Conservation (phyloP, 2,888 invertebrate species). For the Xylocampa areola region DNA sequence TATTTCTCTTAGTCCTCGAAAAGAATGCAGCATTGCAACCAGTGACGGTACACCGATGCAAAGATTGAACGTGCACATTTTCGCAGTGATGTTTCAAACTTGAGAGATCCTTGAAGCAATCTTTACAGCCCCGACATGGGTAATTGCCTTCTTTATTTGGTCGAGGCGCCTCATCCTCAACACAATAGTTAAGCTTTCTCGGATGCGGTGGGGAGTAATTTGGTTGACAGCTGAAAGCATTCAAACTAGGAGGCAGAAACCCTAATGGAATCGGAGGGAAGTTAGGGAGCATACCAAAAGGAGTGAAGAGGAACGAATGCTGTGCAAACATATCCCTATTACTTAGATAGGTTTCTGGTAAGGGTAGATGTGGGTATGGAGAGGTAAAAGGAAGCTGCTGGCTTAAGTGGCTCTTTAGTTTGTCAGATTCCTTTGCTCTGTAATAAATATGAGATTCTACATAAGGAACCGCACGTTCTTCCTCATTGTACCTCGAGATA, state of each 20-base stretch:
- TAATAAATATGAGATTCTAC: constrained; percentile 88
- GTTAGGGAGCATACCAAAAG: constrained; percentile 86
- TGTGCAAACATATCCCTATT: constrained; percentile 83
- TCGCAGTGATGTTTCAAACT: constrained; percentile 93
- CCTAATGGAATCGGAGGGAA: constrained; percentile 85
- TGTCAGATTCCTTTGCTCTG: constrained; percentile 79
- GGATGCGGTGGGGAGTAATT: constrained; percentile 78
- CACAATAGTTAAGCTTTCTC: constrained; percentile 89
- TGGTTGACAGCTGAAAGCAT: constrained; percentile 80
- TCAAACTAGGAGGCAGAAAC: constrained; percentile 82
- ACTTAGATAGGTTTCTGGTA: constrained; percentile 81
- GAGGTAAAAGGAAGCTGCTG: constrained; percentile 75
- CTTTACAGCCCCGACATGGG: constrained; percentile 92
- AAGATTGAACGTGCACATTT: constrained; percentile 91
- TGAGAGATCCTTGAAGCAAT: constrained; percentile 90
- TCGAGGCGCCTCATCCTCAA: constrained; percentile 92
- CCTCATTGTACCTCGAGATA: constrained; percentile 94
- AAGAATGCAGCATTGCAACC: constrained; percentile 95
- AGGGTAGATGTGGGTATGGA: constrained; percentile 78
- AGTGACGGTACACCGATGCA: constrained; percentile 93
- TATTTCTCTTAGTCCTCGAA: constrained; percentile 93
- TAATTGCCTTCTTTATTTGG: constrained; percentile 92
- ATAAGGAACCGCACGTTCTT: constrained; percentile 90
- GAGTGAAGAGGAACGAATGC: constrained; percentile 85
- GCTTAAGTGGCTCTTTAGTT: constrained; percentile 73